Evolutionary conservation across 1,140 invertebrate species (phyloP).

Genomic region (Popillia japonica): DNA sequence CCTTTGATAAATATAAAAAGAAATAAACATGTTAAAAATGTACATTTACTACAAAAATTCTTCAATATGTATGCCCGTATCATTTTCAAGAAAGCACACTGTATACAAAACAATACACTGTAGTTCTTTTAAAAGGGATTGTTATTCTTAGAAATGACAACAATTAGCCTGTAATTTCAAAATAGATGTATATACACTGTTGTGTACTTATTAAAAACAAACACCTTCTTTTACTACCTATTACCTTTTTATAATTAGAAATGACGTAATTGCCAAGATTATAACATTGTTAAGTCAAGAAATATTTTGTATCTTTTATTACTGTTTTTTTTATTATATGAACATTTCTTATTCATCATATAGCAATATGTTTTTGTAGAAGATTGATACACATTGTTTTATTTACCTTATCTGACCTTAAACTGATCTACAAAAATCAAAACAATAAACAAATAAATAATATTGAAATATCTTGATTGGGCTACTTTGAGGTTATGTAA

Average conservation of each 20-base stretch:
- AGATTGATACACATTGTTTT: neutral
- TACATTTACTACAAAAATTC: too few species aligned
- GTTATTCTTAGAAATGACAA: too few species aligned
- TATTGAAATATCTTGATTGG: neutral
- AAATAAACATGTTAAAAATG: too few species aligned
- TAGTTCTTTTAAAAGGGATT: too few species aligned
- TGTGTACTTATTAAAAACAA: too few species aligned
- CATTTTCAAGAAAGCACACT: too few species aligned
- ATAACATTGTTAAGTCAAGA: neutral
- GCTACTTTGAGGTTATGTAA: constrained; percentile 33
- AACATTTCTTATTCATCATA: neutral
- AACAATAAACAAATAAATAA: constrained; percentile 14
- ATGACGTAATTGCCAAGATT: constrained; percentile 17
- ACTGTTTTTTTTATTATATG: neutral
- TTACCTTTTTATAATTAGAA: constrained; percentile 1
- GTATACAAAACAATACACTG: too few species aligned
- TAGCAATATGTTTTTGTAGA: neutral
- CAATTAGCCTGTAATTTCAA: too few species aligned
- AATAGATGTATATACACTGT: too few species aligned
- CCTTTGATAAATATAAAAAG: too few species aligned
- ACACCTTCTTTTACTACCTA: neutral
- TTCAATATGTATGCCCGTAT: too few species aligned
- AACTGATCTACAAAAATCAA: neutral
- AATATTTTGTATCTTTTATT: neutral
- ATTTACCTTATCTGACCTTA: constrained; percentile 1